Base-by-base conservation (phyloP, 2,113 vertebrate genomes). In the Triplophysa rosa region DNA sequence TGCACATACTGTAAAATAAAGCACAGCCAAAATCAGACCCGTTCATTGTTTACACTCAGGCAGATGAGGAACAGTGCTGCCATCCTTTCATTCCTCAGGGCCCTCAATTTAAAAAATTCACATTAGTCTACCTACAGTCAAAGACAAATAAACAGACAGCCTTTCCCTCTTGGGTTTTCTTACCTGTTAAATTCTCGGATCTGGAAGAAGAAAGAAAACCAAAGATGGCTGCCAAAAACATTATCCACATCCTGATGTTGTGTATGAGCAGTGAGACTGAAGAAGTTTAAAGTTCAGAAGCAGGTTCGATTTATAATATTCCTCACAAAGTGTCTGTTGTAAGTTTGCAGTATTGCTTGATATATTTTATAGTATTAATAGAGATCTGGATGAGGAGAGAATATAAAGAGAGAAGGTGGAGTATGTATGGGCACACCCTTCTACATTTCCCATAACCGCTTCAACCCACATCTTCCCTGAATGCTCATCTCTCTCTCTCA, bases 211-310 rank as follows among this genome's bases (percentile, higher is more conserved):
- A 87, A 87, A 93, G 84, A 84, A 91, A 89, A 91, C 87, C 91
- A 87, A 88, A 88, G 79, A 82, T 87, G 85, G 92, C 76, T 83
- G 90, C 88, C 66, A 90, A 79, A 67, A 92, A 70, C 52, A 92
- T 85, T 82, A 79, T 90, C 91, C 92, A 91, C 93, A 94, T 93
- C 88, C 77, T 91, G 86, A 81, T 63, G 17, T 67, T 16, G 80
- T 68, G 0, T 24, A 19, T 16, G 66, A 67, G 14, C 49, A 3
- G 56, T 82, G 26, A 87, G 81, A 47, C 29, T 79, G 77, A 78
- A 82, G 42, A 72, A 84, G 79, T 19, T 16, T 54, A 79, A 85
- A 82, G 79, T 66, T 29, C 67, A 80, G 70, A 72, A 45, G 26
- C 14, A 14, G 33, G 33, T 33, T 33, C 5, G 11, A 16, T 68